Evolutionary conservation across 1,140 invertebrate genomes (phyloP).

Genomic region (Hylaeus anthracinus): DNA sequence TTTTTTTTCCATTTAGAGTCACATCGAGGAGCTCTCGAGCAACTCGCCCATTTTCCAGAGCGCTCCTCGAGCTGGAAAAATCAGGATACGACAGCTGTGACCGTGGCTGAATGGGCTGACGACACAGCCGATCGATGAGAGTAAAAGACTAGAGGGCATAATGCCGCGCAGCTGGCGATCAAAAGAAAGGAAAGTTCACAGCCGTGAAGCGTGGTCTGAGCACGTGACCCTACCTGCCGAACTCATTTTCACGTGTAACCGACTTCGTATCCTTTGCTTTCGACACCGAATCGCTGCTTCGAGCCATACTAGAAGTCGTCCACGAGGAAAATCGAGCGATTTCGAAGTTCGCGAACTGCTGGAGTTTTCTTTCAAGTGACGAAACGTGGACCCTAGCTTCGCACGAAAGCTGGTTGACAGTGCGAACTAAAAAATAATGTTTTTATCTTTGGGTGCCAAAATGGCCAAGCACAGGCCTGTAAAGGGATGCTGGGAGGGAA

Average conservation of each 20-base stretch:
- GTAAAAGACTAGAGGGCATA: constrained; percentile 33
- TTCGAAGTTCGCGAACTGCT: too few species aligned
- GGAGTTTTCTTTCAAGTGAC: too few species aligned
- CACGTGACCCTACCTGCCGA: constrained; percentile 31
- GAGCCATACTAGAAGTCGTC: too few species aligned
- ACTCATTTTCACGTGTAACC: constrained; percentile 21
- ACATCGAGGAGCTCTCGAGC: not conserved
- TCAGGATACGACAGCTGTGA: constrained; percentile 35
- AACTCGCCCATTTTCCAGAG: constrained; percentile 8
- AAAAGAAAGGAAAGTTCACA: constrained; percentile 37
- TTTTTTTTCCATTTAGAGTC: too few species aligned
- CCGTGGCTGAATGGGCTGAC: constrained; percentile 35
- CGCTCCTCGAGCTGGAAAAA: constrained; percentile 9
- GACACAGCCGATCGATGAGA: constrained; percentile 29
- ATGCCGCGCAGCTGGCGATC: constrained; percentile 36
- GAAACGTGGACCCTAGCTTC: too few species aligned
- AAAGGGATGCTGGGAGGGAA: not conserved
- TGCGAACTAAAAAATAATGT: too few species aligned
- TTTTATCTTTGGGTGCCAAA: too few species aligned
- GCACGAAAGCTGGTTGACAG: too few species aligned
- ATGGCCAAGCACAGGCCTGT: too few species aligned
- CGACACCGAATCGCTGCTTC: too few species aligned
- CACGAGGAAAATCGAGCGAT: too few species aligned
- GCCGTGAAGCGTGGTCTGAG: constrained; percentile 12
- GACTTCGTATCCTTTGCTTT: not conserved